These are phyloP conservation scores for Allobates femoralis DNA, from an alignment of 2,797 vertebrate species.

Conservation along the genomic window DNA sequence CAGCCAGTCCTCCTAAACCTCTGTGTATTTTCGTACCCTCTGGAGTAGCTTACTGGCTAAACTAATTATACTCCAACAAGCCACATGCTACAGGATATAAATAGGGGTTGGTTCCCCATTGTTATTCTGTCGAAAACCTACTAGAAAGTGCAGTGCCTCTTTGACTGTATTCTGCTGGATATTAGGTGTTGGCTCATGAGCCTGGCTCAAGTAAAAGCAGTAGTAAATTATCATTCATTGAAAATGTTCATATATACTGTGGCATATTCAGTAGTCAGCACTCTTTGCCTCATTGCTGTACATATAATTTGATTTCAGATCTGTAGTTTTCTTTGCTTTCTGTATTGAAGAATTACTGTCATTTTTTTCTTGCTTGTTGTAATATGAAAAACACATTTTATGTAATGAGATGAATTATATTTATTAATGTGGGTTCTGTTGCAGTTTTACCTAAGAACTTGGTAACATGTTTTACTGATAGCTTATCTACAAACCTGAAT, in stretches of 20 bases:
- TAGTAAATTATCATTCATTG: not conserved
- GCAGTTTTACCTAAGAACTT: not conserved
- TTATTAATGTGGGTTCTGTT: not conserved
- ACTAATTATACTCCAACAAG: conserved; percentile 56
- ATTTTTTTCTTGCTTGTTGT: not conserved
- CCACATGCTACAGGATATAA: conserved; percentile 37
- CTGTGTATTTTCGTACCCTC: conserved; percentile 57
- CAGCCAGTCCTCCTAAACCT: conserved; percentile 42
- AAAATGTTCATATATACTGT: not conserved
- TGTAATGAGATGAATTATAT: not conserved
- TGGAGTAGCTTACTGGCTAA: conserved; percentile 56
- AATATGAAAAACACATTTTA: not conserved
- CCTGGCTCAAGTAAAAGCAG: not conserved
- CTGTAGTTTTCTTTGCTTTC: not conserved
- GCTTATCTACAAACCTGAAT: too few species aligned
- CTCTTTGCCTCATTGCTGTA: not conserved
- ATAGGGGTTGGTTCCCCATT: conserved; percentile 39
- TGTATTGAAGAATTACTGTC: not conserved
- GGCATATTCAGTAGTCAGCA: not conserved
- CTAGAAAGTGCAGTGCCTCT: not conserved
- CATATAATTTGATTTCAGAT: not conserved
- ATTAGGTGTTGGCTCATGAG: conserved; percentile 7
- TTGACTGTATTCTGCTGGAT: conserved; percentile 17
- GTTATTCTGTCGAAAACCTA: conserved; percentile 1
- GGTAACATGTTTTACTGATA: not conserved